phyloP scores from a whole-genome alignment of 2,113 vertebrate genomes.

The Morone chrysops region DNA sequence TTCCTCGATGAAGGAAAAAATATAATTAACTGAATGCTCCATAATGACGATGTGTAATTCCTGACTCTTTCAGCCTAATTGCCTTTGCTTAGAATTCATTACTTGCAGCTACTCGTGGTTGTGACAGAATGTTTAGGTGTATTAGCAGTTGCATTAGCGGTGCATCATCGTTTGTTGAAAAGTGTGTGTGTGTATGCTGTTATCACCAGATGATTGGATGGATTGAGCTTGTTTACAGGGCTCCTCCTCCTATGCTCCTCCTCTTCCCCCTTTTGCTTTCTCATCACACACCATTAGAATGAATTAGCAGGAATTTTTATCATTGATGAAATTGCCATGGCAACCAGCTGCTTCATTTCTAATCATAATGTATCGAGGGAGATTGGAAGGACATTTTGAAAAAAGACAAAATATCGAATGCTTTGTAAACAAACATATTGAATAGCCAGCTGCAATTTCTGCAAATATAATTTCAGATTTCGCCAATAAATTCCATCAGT shows the following conservation, averaged over 20 bases:
- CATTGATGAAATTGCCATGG: constrained; percentile 14
- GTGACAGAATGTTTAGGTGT: not conserved
- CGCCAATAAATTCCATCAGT: constrained; percentile 11
- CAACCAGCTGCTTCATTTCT: constrained; percentile 6
- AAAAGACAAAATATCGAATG: not conserved
- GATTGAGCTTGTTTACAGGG: not conserved
- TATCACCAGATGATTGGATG: not conserved
- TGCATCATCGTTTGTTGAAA: not conserved
- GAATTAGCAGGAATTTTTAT: constrained; percentile 29
- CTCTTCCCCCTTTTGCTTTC: not conserved
- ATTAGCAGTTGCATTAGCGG: constrained; percentile 7
- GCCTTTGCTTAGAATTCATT: constrained; percentile 29
- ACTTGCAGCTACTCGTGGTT: constrained; percentile 9
- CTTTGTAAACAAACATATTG: constrained; percentile 57
- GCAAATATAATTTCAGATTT: constrained; percentile 55
- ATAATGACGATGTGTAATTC: constrained; percentile 8
- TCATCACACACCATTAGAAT: constrained; percentile 22
- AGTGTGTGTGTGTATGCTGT: not conserved
- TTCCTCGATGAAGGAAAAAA: not conserved
- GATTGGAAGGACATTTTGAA: constrained; percentile 5
- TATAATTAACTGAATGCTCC: not conserved
- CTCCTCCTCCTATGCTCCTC: not conserved
- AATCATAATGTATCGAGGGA: not conserved
- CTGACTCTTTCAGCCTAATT: constrained; percentile 13
- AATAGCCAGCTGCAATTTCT: constrained; percentile 33